phyloP scores from a whole-genome alignment of 1,140 invertebrate species.

The Potamilus streckersoni region DNA sequence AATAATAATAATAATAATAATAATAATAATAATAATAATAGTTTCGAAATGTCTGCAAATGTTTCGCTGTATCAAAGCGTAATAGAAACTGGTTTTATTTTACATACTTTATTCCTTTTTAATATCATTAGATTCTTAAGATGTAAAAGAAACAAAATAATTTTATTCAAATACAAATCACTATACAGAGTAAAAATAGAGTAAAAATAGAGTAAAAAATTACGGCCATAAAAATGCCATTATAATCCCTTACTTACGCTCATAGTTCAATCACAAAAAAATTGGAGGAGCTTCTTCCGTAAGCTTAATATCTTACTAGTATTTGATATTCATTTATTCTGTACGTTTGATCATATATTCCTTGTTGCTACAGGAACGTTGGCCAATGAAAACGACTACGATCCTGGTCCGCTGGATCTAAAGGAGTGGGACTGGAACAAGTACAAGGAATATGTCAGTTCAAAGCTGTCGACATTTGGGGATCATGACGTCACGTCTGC shows the following conservation, averaged over 20 bases:
- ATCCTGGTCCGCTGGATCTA: constrained; percentile 25
- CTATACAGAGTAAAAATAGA: not conserved
- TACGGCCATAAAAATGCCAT: too few species aligned
- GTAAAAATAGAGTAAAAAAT: not conserved
- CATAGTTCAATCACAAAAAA: too few species aligned
- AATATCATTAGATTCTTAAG: not conserved
- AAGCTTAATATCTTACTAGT: too few species aligned
- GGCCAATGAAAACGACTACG: constrained; percentile 39
- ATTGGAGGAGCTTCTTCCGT: too few species aligned
- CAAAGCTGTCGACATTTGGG: constrained; percentile 27
- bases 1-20: too few species aligned
- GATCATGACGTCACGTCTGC: constrained; percentile 19
- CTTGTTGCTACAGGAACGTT: constrained; percentile 32
- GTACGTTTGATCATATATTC: not conserved
- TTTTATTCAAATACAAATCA: not conserved
- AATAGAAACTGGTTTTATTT: not conserved
- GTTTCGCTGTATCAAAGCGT: not conserved
- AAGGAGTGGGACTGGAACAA: constrained; percentile 43
- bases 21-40: too few species aligned
- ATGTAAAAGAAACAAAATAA: not conserved
- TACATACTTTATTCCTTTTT: not conserved
- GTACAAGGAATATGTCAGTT: constrained; percentile 26
- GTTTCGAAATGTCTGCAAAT: not conserved
- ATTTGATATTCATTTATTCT: too few species aligned
- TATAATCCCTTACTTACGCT: too few species aligned